Evolutionary conservation across 2,113 vertebrate species (phyloP).

Genomic region (Rhadina sibilatrix): DNA sequence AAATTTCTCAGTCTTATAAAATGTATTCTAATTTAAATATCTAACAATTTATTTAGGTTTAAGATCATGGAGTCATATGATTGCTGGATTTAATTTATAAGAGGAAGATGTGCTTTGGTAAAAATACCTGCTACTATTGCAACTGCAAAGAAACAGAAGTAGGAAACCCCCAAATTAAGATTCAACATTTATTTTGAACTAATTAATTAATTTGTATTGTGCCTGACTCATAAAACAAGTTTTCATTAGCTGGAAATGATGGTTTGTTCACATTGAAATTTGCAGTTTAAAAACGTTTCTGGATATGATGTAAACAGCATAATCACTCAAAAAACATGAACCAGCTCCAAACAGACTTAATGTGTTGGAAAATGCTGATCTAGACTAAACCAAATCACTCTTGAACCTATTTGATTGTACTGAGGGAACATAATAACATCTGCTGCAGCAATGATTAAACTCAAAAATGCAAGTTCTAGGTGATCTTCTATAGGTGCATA

Average conservation of each 20-base stretch:
- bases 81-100: not conserved
- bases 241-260: not conserved
- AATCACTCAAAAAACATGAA: not conserved
- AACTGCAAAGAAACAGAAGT: not conserved
- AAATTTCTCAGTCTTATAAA: not conserved
- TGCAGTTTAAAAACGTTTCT: not conserved
- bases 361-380: not conserved
- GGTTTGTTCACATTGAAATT: not conserved
- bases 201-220: not conserved
- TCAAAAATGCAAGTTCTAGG: not conserved
- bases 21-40: not conserved
- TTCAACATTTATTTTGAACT: not conserved
- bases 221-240: not conserved
- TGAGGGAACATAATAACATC: not conserved
- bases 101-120: not conserved
- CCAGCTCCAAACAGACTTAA: not conserved
- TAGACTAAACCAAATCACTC: not conserved
- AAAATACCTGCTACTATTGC: not conserved
- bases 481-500: not conserved
- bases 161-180: not conserved
- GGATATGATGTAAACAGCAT: not conserved
- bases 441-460: not conserved
- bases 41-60: not conserved
- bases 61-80: not conserved
- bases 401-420: not conserved